Evolutionary conservation across 2,888 invertebrate genomes (phyloP), one percentile per base, ranked within the genome.

Genomic region (Muscina levida): DNA sequence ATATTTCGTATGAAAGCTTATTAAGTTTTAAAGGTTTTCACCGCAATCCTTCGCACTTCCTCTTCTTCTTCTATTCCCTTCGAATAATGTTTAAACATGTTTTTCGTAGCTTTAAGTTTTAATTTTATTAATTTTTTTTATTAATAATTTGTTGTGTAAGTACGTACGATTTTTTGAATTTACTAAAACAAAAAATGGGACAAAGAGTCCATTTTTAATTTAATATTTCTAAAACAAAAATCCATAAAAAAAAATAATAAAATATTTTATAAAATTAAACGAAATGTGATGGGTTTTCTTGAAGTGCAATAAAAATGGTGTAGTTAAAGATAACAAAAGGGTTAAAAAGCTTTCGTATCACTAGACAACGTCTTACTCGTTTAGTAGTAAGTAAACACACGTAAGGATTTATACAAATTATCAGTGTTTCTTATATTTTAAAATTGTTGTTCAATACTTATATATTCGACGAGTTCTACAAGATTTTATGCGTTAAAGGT

Each of bases 151-250:
- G 42, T 57, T 51, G 13, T 62, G 19, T 72, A 76, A 75, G 65
- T 46, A 57, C 73, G 70, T 39, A 70, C 73, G 78, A 82, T 67
- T 81, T 31, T 81, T 77, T 77, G 70, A 77, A 72, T 77, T 68
- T 77, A 81, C 80, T 81, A 81, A 77, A 79, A 59, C 31, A 57
- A 31, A 31, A 42, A 39, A 62, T 42, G 19, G n/a, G 39, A 37
- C 22, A 62, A n/a, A n/a, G 13, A 81, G 4, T 8, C 31, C 31
- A 31, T 70, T 74, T 39, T 71, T 62, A 62, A 72, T 77, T 44
- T 65, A 67, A 72, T 67, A 77, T 51, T 57, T 73, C 71, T 56
- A 71, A 42, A 57, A 73, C 31, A 72, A 59, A 44, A 59, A 72
- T n/a, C 67, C 56, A 31, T 46, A 62, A 62, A 51, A 22, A 70